Percentiles rank a stretch among this genome's conserved stretches.
Evolutionary conservation across 1,140 invertebrate species (phyloP).

Genomic region (Drosophila arawakana): DNA sequence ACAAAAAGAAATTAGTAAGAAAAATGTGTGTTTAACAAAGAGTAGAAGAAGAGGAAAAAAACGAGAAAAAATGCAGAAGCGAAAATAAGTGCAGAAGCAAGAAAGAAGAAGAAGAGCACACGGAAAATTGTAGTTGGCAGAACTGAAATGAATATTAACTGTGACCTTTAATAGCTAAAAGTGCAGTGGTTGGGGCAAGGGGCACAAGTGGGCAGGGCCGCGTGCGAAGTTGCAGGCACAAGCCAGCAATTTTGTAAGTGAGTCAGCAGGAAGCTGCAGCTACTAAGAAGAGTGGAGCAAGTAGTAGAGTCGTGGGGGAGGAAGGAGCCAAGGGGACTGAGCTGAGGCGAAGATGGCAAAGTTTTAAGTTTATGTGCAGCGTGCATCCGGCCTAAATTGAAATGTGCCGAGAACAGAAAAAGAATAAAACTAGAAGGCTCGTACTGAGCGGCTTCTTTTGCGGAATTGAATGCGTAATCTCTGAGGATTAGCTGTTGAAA

Average conservation of each 20-base stretch:
- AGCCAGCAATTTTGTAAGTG: conserved; percentile 51
- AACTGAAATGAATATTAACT: conserved; percentile 82
- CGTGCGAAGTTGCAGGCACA: conserved; percentile 38
- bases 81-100: neutral
- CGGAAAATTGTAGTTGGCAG: conserved; percentile 48
- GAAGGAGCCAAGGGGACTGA: neutral
- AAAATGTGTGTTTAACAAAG: conserved; percentile 22
- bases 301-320: neutral
- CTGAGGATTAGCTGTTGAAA: conserved; percentile 66
- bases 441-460: conserved; percentile 1
- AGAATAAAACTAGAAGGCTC: no score
- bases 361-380: conserved; percentile 42
- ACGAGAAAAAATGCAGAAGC: neutral
- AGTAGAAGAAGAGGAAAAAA: no score
- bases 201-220: conserved; percentile 1
- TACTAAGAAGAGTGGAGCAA: conserved; percentile 12
- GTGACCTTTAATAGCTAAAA: conserved; percentile 75
- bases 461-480: conserved; percentile 79
- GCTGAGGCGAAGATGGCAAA: conserved; percentile 28
- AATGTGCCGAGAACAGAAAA: conserved; percentile 6
- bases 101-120: conserved; percentile 15
- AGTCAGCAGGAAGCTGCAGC: conserved; percentile 45
- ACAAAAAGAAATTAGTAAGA: conserved; percentile 61
- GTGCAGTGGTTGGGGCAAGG: conserved; percentile 13
- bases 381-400: conserved; percentile 53